These are phyloP conservation scores for Perca flavescens DNA, from an alignment of 2,113 vertebrate species.

Conservation along the genomic window DNA sequence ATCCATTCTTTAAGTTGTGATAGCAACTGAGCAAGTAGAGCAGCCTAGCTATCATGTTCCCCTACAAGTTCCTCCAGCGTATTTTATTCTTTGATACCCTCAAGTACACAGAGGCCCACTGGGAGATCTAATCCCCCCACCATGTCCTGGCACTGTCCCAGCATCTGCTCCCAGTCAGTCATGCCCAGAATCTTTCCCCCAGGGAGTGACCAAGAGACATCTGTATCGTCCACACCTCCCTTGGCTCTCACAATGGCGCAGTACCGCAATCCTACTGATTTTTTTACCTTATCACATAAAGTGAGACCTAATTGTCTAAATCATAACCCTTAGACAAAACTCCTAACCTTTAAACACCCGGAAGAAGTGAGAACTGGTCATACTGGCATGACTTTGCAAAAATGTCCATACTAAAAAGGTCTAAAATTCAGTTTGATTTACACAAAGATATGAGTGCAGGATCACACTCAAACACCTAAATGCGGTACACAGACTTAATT, in stretches of 20 bases:
- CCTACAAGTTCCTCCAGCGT: background rate
- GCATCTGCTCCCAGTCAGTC: constrained; percentile 17
- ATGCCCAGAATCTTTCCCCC: constrained; percentile 29
- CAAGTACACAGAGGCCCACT: constrained; percentile 16
- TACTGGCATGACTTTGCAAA: constrained; percentile 16
- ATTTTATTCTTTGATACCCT: constrained; percentile 31
- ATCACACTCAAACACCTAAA: background rate
- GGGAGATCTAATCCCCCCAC: constrained; percentile 52
- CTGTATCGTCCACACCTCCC: constrained; percentile 24
- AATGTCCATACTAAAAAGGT: background rate
- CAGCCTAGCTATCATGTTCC: background rate
- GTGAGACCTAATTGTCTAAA: constrained; percentile 1
- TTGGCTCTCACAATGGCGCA: constrained; percentile 20
- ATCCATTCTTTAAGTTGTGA: background rate
- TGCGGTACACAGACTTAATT: background rate
- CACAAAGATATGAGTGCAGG: background rate
- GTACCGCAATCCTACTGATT: background rate
- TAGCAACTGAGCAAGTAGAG: background rate
- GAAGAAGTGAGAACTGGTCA: constrained; percentile 13
- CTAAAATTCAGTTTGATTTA: background rate
- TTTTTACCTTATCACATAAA: background rate
- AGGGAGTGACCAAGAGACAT: constrained; percentile 37
- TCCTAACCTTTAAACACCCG: constrained; percentile 3
- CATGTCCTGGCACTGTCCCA: constrained; percentile 13
- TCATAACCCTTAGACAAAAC: constrained; percentile 4